Base-by-base conservation (phyloP, 2,888 invertebrate species). In the Scaptodrosophila latifasciaeformis region DNA sequence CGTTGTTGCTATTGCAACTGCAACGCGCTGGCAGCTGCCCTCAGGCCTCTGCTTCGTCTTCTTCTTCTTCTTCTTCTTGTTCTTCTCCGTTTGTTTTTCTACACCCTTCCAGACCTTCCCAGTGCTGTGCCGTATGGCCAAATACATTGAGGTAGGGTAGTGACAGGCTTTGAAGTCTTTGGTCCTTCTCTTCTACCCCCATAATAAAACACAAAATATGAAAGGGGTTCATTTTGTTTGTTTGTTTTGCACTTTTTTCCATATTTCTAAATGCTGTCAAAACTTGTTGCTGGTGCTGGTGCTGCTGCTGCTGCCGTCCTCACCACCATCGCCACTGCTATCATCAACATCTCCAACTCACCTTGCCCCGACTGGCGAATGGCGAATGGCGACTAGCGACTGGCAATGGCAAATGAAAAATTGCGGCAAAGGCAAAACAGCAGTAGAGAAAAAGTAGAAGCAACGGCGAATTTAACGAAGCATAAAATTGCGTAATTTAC, bases 401-500 rank as follows among this genome's bases (percentile, higher is more conserved):
- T n/a, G n/a, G 37, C 18, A 19, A 45, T 30, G 43, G 47, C 40
- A 52, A 54, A 54, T 29, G 35, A 21, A 15, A 17, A 21, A 21
- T 18, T 29, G 44, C 37, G 50, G 35, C 21, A 40, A 17, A 30
- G 30, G 43, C 45, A 45, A 54, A 46, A 37, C 9, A 43, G 24
- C 24, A 18, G 30, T 17, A 45, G 37, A 45, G n/a, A 56, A 59
- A 56, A 57, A 47, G 31, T 57, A 58, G 29, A 57, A 63, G 46
- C 55, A 34, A 50, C 54, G 34, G 44, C 43, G 39, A 65, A 62
- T 54, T 65, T 65, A 75, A 75, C 77, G 70, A 75, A 77, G 77
- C 77, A 68, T 64, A 60, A 77, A 75, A 75, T 77, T 75, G 77
- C 67, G 75, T 77, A 70, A 75, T 75, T 75, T 69, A 71, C 72